Evolutionary conservation across 2,113 vertebrate species (phyloP).

Genomic region (Hypocryptadius cinnamomeus): DNA sequence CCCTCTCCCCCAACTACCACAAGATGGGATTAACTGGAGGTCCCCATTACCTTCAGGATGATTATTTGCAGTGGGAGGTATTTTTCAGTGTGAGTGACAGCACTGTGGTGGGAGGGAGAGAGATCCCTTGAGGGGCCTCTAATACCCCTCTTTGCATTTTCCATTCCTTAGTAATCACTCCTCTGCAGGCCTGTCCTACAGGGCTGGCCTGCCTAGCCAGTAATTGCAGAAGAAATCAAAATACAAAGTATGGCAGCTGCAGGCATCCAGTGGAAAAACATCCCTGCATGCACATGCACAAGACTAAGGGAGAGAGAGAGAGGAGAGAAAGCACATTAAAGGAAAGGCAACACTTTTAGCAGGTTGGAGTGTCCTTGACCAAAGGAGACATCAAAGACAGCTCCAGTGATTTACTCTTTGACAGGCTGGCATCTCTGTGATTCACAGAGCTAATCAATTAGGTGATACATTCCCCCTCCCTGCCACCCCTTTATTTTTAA

Average conservation of each 20-base stretch:
- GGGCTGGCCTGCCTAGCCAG: not conserved
- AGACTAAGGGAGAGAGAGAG: not conserved
- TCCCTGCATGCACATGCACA: not conserved
- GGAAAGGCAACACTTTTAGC: not conserved
- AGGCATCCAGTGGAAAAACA: not conserved
- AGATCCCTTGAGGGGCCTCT: not conserved
- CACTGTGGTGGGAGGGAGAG: not conserved
- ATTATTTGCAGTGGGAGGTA: not conserved
- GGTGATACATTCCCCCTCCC: slow-evolving; percentile 16
- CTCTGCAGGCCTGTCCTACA: not conserved
- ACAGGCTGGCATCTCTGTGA: slow-evolving; percentile 44
- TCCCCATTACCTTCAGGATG: not conserved
- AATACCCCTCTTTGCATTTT: not conserved
- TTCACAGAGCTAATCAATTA: slow-evolving; percentile 58
- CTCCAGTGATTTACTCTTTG: slow-evolving; percentile 57
- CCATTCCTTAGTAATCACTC: not conserved
- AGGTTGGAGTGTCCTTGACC: slow-evolving; percentile 37
- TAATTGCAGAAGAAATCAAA: not conserved
- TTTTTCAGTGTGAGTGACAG: not conserved
- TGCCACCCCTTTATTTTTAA: slow-evolving; percentile 9
- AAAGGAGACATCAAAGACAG: slow-evolving; percentile 33
- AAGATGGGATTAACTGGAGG: not conserved
- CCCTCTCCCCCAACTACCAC: not conserved
- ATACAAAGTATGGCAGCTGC: not conserved
- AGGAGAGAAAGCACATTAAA: slow-evolving; percentile 12